These are phyloP conservation scores for Popillia japonica DNA, from an alignment of 1,140 invertebrate genomes.

Conservation along the genomic window DNA sequence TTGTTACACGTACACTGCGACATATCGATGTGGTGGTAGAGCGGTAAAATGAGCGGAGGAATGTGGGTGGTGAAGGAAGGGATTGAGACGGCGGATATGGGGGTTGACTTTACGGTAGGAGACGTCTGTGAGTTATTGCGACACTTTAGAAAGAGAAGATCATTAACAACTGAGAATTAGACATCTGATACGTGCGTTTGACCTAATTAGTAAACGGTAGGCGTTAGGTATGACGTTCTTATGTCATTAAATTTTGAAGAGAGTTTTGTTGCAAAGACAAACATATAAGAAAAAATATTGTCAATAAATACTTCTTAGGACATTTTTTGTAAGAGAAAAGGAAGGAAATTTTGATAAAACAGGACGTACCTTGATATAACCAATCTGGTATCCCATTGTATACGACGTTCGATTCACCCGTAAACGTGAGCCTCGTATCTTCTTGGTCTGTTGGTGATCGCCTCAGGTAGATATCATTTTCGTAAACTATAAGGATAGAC, in stretches of 20 bases:
- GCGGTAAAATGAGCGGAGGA: neutral
- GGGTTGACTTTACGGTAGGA: neutral
- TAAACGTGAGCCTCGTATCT: slow-evolving; percentile 74
- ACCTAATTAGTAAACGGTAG: neutral
- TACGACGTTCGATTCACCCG: slow-evolving; percentile 75
- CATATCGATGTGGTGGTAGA: neutral
- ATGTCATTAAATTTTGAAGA: too few species aligned
- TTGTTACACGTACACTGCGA: neutral
- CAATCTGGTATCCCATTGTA: slow-evolving; percentile 95
- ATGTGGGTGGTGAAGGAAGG: neutral
- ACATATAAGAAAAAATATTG: too few species aligned
- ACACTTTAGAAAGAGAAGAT: neutral
- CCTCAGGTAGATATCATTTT: slow-evolving; percentile 89
- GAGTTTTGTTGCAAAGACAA: too few species aligned
- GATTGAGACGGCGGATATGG: neutral
- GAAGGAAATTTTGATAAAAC: neutral
- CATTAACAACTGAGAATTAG: slow-evolving; percentile 1
- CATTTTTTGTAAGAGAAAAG: neutral
- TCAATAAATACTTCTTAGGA: too few species aligned
- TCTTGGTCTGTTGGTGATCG: slow-evolving; percentile 71
- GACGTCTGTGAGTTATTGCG: slow-evolving; percentile 2
- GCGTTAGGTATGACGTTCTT: neutral
- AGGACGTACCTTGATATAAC: slow-evolving; percentile 84
- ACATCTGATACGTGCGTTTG: slow-evolving; percentile 10
- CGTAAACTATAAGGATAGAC: slow-evolving; percentile 74